Evolutionary conservation across 2,888 invertebrate species (phyloP).

Genomic region (Pseudococcus longispinus): DNA sequence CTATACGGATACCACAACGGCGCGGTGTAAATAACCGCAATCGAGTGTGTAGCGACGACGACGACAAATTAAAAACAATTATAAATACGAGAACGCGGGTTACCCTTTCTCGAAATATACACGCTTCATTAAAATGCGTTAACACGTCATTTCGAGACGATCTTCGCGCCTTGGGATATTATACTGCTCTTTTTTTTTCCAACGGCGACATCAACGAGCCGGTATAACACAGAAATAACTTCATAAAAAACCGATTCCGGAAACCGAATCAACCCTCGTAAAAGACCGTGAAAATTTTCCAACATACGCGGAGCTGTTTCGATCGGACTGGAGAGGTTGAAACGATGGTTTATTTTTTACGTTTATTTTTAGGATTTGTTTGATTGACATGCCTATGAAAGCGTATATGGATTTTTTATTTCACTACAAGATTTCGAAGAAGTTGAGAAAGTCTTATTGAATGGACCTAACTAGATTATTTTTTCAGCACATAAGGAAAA

Average conservation of each 20-base stretch:
- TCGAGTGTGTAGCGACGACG: background rate
- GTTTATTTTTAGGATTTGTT: background rate
- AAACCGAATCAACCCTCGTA: constrained; percentile 21
- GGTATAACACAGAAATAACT: background rate
- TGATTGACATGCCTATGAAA: background rate
- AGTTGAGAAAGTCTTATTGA: no score
- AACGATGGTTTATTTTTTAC: background rate
- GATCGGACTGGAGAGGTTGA: background rate
- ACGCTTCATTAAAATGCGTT: constrained; percentile 31
- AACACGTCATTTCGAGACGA: constrained; percentile 14
- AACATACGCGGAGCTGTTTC: background rate
- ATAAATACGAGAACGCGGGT: background rate
- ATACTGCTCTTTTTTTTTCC: background rate
- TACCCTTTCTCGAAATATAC: background rate
- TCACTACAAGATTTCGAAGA: no score
- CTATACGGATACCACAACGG: background rate
- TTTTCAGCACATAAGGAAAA: no score
- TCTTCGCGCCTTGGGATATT: background rate
- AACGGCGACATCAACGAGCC: background rate
- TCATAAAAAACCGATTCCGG: constrained; percentile 14
- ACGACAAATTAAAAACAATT: constrained; percentile 19
- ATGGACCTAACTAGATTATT: no score
- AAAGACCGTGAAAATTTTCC: constrained; percentile 25
- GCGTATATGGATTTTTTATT: background rate
- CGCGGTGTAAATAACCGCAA: background rate